Conservation (phyloP, 2,888 invertebrate species). For the Cerastoderma edule region DNA sequence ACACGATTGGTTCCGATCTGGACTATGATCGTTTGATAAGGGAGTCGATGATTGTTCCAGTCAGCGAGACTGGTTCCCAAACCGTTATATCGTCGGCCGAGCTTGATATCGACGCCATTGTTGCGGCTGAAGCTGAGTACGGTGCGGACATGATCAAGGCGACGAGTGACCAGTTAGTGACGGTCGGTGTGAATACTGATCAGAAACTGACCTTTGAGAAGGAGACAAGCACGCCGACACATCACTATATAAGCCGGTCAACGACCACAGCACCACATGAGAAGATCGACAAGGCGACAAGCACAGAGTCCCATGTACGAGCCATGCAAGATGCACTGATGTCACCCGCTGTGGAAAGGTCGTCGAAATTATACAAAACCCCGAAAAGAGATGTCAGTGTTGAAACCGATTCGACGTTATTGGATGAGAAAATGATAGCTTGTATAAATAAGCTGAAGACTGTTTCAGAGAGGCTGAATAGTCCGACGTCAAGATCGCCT, state of each 20-base stretch:
- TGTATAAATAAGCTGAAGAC: constrained; percentile 81
- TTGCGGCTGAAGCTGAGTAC: constrained; percentile 36
- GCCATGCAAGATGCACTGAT: constrained; percentile 57
- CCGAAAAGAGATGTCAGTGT: constrained; percentile 67
- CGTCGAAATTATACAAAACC: constrained; percentile 34
- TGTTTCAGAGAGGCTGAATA: constrained; percentile 79
- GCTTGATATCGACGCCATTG: constrained; percentile 35
- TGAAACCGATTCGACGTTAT: constrained; percentile 67
- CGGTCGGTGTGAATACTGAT: constrained; percentile 74
- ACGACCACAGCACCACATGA: constrained; percentile 76
- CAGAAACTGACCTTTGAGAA: constrained; percentile 75
- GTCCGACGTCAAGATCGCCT: constrained; percentile 69
- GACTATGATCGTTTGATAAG: constrained; percentile 72
- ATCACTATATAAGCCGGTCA: constrained; percentile 71
- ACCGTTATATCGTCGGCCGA: constrained; percentile 59
- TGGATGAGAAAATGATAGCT: constrained; percentile 79
- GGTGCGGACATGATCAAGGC: constrained; percentile 37
- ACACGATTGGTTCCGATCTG: constrained; percentile 58
- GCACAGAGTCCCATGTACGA: constrained; percentile 63
- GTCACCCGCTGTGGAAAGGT: constrained; percentile 37
- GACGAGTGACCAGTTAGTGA: constrained; percentile 56
- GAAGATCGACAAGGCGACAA: constrained; percentile 75
- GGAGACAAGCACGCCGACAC: constrained; percentile 74
- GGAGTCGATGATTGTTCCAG: constrained; percentile 66
- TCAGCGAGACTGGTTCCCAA: constrained; percentile 72